These are phyloP conservation scores for Oreortyx pictus DNA, from an alignment of 2,797 vertebrate species.

Conservation along the genomic window DNA sequence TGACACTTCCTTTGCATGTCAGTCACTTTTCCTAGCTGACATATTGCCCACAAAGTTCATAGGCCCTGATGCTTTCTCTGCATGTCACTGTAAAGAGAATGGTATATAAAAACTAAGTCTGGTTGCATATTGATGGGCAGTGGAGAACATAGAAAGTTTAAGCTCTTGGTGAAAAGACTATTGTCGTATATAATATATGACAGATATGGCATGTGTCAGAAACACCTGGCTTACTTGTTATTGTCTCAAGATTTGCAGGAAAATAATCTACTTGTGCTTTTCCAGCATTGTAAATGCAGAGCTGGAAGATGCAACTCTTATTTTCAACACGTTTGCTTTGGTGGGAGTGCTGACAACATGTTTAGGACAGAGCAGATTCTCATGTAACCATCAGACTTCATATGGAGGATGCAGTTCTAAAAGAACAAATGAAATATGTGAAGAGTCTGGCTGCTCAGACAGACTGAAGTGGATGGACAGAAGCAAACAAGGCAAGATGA, in stretches of 20 bases:
- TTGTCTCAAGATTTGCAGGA: neutral
- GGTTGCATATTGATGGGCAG: neutral
- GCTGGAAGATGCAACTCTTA: conserved; percentile 5
- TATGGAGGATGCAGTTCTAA: neutral
- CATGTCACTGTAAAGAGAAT: neutral
- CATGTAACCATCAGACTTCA: neutral
- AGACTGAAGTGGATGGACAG: neutral
- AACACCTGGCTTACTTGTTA: conserved; percentile 32
- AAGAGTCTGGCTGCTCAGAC: neutral
- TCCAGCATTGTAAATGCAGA: conserved; percentile 23
- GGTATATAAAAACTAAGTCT: neutral
- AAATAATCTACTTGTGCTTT: neutral
- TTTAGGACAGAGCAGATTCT: neutral
- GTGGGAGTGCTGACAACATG: neutral
- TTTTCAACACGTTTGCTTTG: neutral
- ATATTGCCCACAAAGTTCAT: neutral
- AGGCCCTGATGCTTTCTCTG: neutral
- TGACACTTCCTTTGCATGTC: neutral
- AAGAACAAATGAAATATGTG: neutral
- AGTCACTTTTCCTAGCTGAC: neutral
- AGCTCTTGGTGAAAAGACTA: neutral
- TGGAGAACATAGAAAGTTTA: neutral
- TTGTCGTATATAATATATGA: neutral
- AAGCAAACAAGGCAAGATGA: neutral
- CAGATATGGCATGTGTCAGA: conserved; percentile 11